Evolutionary conservation across 2,113 vertebrate species (phyloP).

Genomic region (Pleuronectes platessa): DNA sequence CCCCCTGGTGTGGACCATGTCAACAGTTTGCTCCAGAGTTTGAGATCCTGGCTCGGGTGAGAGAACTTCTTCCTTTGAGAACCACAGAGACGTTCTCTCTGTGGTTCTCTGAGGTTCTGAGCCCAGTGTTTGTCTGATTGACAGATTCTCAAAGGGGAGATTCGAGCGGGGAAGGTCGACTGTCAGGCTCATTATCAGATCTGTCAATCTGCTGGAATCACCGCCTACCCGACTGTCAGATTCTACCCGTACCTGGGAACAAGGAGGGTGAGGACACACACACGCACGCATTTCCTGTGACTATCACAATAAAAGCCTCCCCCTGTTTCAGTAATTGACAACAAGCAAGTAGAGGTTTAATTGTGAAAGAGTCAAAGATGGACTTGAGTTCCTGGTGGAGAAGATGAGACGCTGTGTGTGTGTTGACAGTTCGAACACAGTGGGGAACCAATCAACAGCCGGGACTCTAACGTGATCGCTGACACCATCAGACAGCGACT

Average conservation of each 20-base stretch:
- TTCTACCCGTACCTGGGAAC: conserved; percentile 86
- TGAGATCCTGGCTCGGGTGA: conserved; percentile 92
- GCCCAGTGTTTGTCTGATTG: conserved; percentile 36
- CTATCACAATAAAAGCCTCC: neutral
- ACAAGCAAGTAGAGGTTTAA: too few relatives aligned
- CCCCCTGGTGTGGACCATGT: conserved; percentile 98
- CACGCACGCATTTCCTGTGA: too few relatives aligned
- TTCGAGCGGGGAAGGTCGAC: conserved; percentile 94
- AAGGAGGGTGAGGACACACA: conserved; percentile 80
- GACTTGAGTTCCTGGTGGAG: neutral
- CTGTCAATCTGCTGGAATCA: conserved; percentile 90
- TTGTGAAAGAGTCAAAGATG: neutral
- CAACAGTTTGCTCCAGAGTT: conserved; percentile 97
- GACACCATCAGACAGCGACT: conserved; percentile 85
- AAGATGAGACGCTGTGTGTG: neutral
- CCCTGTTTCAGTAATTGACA: too few relatives aligned
- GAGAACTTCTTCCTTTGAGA: conserved; percentile 8
- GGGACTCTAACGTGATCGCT: conserved; percentile 88
- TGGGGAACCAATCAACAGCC: conserved; percentile 88
- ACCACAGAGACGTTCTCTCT: neutral
- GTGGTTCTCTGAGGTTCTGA: neutral
- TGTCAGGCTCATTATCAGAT: conserved; percentile 89
- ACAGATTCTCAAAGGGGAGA: conserved; percentile 90
- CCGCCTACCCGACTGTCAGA: conserved; percentile 91
- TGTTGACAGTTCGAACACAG: conserved; percentile 50